Base-by-base conservation (phyloP, 2,113 vertebrate genomes). In the Pogona vitticeps region DNA sequence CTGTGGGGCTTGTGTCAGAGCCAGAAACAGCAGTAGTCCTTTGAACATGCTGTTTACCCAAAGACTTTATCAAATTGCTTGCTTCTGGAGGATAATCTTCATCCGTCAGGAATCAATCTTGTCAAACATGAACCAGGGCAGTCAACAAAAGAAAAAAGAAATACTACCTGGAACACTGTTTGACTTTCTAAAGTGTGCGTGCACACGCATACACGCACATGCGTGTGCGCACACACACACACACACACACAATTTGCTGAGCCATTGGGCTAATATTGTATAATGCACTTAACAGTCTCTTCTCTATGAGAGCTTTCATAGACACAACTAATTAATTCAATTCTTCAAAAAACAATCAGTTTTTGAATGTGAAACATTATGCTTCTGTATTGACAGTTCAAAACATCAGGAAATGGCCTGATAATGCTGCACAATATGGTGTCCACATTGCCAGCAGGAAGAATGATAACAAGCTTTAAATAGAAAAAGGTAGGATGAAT, bases 11-110 rank as follows among this genome's bases (percentile, higher is more conserved):
- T 68, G 1, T 81, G 87, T 88, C 31, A 3, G 82, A 52, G 15
- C 77, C 86, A 46, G 6, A 85, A 76, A 68, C 78, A 82, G 59
- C 78, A 78, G 46, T 59, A 52, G 23, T 71, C 88, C 88, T 78
- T 3, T 65, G 21, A 21, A 1, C 28, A 40, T 8, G 65, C 0
- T 12, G 2, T 86, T 87, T 81, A 77, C 26, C 3, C 88, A 90
- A 92, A 93, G 28, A 26, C 0, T 26, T 92, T 84, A 82, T 79
- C 76, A 80, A 63, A 63, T 72, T 73, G 36, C 42, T 71, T n/a
- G 59, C 46, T 5, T 3, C 46, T 1, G 13, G 86, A 76, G 31
- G 31, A 81, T 91, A 1, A 42, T 61, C 84, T 88, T 90, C 87
- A n/a, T 76, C 42, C 83, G 28, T 78, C 6, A 78, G 12, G 56